Base-by-base conservation (phyloP, 2,797 vertebrate species). In the Pangasius larnaudii region DNA sequence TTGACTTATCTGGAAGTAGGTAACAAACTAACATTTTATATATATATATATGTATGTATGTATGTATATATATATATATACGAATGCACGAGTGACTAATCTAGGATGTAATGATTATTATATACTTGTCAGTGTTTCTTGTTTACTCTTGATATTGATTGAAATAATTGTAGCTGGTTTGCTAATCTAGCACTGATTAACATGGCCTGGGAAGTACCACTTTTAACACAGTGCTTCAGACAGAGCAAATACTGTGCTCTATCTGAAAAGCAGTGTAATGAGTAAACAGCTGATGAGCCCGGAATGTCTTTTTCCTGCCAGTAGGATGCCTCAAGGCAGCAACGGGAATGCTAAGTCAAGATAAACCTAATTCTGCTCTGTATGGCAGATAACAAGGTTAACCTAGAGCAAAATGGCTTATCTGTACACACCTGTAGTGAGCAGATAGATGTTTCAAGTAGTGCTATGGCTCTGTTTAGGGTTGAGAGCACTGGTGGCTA, bases 401-500 rank as follows among this genome's bases (percentile, higher is more conserved):
- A 91, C 90, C 91, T 80, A 87, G 85, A 91, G 92, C 91, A 89
- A 89, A 89, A 91, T 75, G 83, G 84, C 88, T 91, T 90, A 91
- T 91, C 88, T 87, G 84, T 85, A 82, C 88, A 90, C 90, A 92
- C 90, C 81, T 88, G 89, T 90, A 86, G 86, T 75, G 61, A 77
- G 67, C 59, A 33, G 84, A 88, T 89, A 88, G 85, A 91, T 89
- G 87, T 89, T 89, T 90, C 88, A 86, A 91, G 85, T 69, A 46
- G 83, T 85, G 72, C 89, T 90, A 83, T 71, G 83, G 85, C 82
- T 87, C 86, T 59, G 88, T 91, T 91, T 91, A 86, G 86, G 88
- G 61, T 65, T 83, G 77, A 84, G 85, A 89, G 74, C 84, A 84
- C 79, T 83, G 86, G 65, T 90, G 89, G 90, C 88, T 87, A 78